Evolutionary conservation across 23 tunicate species (phyloP), one percentile per base, ranked within the genome.

Genomic region (Trididemnum clinides): DNA sequence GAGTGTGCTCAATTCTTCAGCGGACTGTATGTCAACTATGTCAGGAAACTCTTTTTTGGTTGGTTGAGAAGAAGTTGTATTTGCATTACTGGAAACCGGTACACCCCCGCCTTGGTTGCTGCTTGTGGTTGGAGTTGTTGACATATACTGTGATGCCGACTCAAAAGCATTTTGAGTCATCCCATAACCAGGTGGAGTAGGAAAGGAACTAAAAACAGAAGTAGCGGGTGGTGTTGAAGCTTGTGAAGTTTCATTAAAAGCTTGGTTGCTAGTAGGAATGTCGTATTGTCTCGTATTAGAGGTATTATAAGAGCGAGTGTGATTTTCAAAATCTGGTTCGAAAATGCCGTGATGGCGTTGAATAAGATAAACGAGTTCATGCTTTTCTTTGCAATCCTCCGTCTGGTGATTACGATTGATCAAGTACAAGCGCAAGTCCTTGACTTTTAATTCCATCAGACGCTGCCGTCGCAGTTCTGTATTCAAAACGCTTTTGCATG

Each of bases 321-420:
- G 65, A 15, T 1, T 73, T 29, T 36, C 83, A 2, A 63, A 58
- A 72, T 71, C 86, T 49, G 89, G 89, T 29, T 85, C 82, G 59
- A 75, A 64, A 7, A 85, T 59, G 15, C 75, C 75, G 38, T 75
- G 72, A 23, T 27, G 28, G 20, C 36, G 28, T 28, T 85, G 89
- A 19, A 89, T 84, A 44, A 76, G n/a, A 22, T 64, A 26, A n/a
- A 89, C 85, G 15, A 89, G 71, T 27, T 89, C 94, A 89, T 64
- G 32, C 50, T 89, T 89, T 50, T 89, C 94, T 66, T 77, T 89
- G 36, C 63, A 63, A 1, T 66, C 49, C 18, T 78, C 81, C 19
- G 84, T 80, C 4, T 80, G 62, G 29, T 29, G 37, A 36, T 85
- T 87, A 23, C 94, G 77, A 39, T 74, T 82, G 22, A 33, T 63